Evolutionary conservation across 2,797 vertebrate genomes (phyloP), one percentile per base, ranked within the genome.

Genomic region (Pampus argenteus): DNA sequence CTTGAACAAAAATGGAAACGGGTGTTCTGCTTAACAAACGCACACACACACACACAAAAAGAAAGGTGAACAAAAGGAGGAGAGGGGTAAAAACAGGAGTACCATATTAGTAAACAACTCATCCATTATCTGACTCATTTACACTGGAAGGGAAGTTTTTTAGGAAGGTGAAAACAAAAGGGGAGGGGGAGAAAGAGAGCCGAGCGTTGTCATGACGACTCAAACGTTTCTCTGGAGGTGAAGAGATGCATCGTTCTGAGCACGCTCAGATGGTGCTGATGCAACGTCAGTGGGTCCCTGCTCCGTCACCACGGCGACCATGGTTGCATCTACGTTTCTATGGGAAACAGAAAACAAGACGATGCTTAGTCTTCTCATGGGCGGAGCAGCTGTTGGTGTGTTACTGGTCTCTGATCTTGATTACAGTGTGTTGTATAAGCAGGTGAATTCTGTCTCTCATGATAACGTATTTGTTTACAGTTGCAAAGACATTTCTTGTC

Each of bases 271-370:
- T 79, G 86, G 72, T 82, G 79, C 72, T 63, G 86, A 89, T 86
- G 88, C 79, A 74, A 73, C 77, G 40, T 85, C 84, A 78, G 72
- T 68, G 87, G 90, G 83, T 91, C 81, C 86, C 87, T 85, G 83
- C 78, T 82, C 79, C 77, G 55, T 84, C 85, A 87, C 79, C 86
- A 71, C 50, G 45, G 50, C 49, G 48, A 76, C 71, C 2, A 14
- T 57, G 25, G 74, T 69, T 50, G 79, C 66, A 72, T 93, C 89
- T 94, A 94, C 92, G 93, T 94, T 92, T 94, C 94, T 95, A 34
- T 18, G 67, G 66, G 75, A 77, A 74, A 42, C 34, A 88, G 15
- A 77, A 77, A 61, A 70, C 40, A 71, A n/a, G 25, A 8, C 0
- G 48, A 14, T 0, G 50, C 45, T 56, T 4, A 38, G 29, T 9